Evolutionary conservation across 2,888 invertebrate genomes (phyloP), one percentile per base, ranked within the genome.

Genomic region (Leptothorax acervorum): DNA sequence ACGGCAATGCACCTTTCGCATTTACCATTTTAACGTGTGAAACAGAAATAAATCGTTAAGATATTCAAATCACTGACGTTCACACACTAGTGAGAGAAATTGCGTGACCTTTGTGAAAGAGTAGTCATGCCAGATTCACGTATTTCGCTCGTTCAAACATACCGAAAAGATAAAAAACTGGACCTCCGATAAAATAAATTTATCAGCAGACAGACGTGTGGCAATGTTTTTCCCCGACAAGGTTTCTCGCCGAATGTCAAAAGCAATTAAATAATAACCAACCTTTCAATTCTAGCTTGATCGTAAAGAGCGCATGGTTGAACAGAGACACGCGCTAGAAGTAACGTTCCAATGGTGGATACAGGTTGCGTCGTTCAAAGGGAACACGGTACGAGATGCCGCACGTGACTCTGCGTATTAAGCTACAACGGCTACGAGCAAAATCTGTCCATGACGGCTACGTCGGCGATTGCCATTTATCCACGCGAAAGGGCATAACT

Each of bases 381-480:
- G 79, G 53, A 82, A 63, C 82, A n/a, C 31, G 28, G 51, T 42
- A 51, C 31, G 63, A n/a, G 62, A 82, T 63, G 82, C 63, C 75
- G 63, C 82, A 48, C 76, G 76, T 65, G 75, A 65, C 82, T 65
- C 31, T 45, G 31, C 35, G 63, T 42, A 55, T 66, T 73, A 60
- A 82, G 57, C 74, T 55, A 35, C 68, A 68, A 62, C 60, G 62
- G 83, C 78, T 76, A 83, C 76, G 45, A 83, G 83, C 60, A 45
- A 78, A 68, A 76, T 79, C 83, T 83, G 83, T n/a, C 45, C 57
- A 48, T 83, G 83, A 78, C 83, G 83, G 60, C 18, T 70, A 53
- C 51, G 53, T 55, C 62, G 48, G 39, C 82, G 66, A 83, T 76
- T 75, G 66, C 76, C 78, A 76, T 83, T 83, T 83, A 82, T 48